A percentile compares a stretch with the other conserved stretches of the same genome.
Conservation (phyloP, 35 echinoderm and acorn worm species). For the Ptychodera flava region DNA sequence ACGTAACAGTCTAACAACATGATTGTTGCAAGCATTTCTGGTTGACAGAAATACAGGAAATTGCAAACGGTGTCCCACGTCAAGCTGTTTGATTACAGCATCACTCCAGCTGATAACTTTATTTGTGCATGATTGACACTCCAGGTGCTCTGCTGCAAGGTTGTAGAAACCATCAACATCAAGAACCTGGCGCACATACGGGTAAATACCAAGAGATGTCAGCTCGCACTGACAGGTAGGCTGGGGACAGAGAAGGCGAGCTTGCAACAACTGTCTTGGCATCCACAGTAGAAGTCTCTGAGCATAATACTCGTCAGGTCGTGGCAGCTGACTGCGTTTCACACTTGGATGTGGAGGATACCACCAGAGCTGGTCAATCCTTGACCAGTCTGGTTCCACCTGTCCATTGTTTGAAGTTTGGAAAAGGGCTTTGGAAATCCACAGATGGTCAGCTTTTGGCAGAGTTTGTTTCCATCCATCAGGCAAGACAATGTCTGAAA, state of each 20-base stretch:
- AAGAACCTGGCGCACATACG: neutral
- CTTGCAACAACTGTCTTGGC: conserved; percentile 18
- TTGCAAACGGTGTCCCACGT: conserved; percentile 6
- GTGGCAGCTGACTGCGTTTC: conserved; percentile 10
- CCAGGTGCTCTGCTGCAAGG: neutral
- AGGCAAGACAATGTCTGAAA: too few relatives aligned
- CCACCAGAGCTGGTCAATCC: conserved; percentile 36
- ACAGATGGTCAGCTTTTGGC: conserved; percentile 23
- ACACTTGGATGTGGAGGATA: conserved; percentile 23
- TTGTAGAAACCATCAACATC: neutral
- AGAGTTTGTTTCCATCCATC: too few relatives aligned
- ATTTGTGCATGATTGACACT: conserved; percentile 14
- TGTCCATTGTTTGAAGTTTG: conserved; percentile 25
- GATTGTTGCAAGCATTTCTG: conserved; percentile 42
- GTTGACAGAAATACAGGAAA: neutral
- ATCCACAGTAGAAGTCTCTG: conserved; percentile 35
- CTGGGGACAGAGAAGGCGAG: conserved; percentile 6
- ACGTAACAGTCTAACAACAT: conserved; percentile 23
- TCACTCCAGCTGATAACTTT: conserved; percentile 47
- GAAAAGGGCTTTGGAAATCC: conserved; percentile 35
- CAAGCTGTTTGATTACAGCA: conserved; percentile 26
- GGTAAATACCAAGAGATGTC: too few relatives aligned
- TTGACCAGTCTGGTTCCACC: conserved; percentile 14
- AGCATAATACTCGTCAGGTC: conserved; percentile 13
- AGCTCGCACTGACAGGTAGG: neutral